A percentile compares a stretch with the other conserved stretches of the same genome.
These are phyloP conservation scores for Anoplophora glabripennis DNA, from an alignment of 1,140 invertebrate species.

Conservation along the genomic window DNA sequence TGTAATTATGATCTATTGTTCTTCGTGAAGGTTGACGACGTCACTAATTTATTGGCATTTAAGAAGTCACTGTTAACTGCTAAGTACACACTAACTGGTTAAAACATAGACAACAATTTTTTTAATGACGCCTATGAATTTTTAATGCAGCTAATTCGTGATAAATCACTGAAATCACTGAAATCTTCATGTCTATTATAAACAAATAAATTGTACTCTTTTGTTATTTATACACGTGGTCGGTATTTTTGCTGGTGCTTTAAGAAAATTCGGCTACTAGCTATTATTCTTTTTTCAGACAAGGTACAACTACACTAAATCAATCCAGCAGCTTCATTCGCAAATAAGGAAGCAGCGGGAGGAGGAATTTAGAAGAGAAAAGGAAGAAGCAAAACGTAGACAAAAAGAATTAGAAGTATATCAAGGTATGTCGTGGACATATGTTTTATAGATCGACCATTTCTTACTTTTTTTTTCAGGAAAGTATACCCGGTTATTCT, in stretches of 20 bases:
- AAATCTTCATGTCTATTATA: too few relatives aligned
- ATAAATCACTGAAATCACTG: too few relatives aligned
- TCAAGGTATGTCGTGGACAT: constrained; percentile 43
- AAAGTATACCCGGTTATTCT: constrained; percentile 52
- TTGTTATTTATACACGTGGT: too few relatives aligned
- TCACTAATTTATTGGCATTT: not conserved
- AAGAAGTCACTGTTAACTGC: not conserved
- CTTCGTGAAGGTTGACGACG: not conserved
- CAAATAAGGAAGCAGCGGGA: constrained; percentile 53
- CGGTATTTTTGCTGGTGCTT: not conserved
- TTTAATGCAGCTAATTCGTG: too few relatives aligned
- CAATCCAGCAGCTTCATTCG: constrained; percentile 29
- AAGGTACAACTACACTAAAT: constrained; percentile 29
- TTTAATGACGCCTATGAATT: too few relatives aligned
- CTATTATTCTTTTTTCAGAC: constrained; percentile 6
- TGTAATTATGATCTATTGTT: not conserved
- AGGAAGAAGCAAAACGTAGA: constrained; percentile 64
- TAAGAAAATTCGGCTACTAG: not conserved
- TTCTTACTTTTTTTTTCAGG: constrained; percentile 47
- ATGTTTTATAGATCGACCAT: not conserved
- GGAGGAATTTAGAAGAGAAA: constrained; percentile 66
- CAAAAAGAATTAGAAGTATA: constrained; percentile 56
- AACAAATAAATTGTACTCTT: too few relatives aligned
- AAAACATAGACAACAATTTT: not conserved
- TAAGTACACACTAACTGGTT: not conserved